phyloP scores from a whole-genome alignment of 2,888 invertebrate species.

The Deroplatys truncata region DNA sequence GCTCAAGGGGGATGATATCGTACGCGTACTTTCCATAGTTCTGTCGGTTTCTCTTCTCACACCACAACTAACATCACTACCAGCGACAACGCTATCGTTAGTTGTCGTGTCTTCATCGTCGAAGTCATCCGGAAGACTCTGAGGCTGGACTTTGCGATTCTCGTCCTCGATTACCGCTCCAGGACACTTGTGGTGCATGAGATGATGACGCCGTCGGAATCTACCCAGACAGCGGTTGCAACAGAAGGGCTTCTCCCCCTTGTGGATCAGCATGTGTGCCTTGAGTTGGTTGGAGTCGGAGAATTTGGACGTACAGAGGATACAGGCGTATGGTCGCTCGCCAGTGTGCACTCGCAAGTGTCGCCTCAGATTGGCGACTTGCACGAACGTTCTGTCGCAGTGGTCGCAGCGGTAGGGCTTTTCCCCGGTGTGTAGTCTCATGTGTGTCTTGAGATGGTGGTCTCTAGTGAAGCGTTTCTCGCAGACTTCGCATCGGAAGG shows the following conservation, averaged over 20 bases:
- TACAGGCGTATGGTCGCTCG: constrained; percentile 85
- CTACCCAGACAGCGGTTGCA: constrained; percentile 75
- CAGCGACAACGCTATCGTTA: background rate
- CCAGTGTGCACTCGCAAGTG: constrained; percentile 90
- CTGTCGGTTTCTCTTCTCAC: background rate
- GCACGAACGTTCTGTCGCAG: constrained; percentile 89
- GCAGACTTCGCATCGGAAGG: constrained; percentile 88
- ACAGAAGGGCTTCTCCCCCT: constrained; percentile 84
- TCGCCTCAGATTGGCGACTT: constrained; percentile 85
- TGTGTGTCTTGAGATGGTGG: constrained; percentile 90
- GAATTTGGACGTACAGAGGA: constrained; percentile 79
- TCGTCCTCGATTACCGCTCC: constrained; percentile 38
- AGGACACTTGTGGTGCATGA: constrained; percentile 79
- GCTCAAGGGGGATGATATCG: background rate
- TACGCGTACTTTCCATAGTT: too few species aligned
- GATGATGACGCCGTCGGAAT: constrained; percentile 81
- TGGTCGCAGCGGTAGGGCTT: constrained; percentile 89
- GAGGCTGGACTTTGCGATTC: background rate
- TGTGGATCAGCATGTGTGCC: constrained; percentile 84
- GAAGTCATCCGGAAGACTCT: background rate
- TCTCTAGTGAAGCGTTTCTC: constrained; percentile 90
- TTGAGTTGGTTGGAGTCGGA: constrained; percentile 90
- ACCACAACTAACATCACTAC: background rate
- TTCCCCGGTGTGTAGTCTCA: constrained; percentile 88
- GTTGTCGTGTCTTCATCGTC: background rate